These are phyloP conservation scores for Parnassius mnemosyne DNA, from an alignment of 2,888 invertebrate genomes.

Conservation along the genomic window DNA sequence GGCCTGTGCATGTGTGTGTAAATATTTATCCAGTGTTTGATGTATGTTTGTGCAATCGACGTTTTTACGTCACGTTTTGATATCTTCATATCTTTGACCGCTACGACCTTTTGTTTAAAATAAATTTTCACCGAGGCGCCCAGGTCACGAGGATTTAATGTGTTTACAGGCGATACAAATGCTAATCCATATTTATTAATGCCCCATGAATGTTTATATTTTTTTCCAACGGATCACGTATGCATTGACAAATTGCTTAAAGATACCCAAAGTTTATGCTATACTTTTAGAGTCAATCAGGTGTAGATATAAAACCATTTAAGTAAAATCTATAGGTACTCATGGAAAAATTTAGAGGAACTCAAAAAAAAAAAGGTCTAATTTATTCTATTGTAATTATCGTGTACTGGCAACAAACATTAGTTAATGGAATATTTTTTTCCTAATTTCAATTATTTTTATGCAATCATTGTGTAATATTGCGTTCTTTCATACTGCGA, in stretches of 20 bases:
- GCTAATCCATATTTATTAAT: constrained; percentile 13
- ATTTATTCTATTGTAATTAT: no score
- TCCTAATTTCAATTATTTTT: no score
- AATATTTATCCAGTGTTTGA: no score
- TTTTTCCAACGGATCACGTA: constrained; percentile 2
- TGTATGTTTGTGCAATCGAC: neutral
- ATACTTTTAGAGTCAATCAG: neutral
- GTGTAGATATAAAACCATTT: no score
- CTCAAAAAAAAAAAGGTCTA: no score
- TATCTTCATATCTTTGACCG: constrained; percentile 15
- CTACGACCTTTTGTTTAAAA: constrained; percentile 18
- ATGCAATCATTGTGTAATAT: no score
- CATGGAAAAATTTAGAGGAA: no score
- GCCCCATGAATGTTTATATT: constrained; percentile 10
- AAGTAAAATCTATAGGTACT: no score
- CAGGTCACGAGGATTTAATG: constrained; percentile 22
- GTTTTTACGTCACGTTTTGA: constrained; percentile 3
- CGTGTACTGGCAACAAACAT: no score
- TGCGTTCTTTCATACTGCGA: no score
- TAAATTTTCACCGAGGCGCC: constrained; percentile 11
- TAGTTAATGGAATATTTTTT: no score
- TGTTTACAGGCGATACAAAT: constrained; percentile 5
- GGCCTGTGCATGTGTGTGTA: no score
- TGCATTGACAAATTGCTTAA: neutral
- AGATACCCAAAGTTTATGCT: neutral